Conservation (phyloP, 2,888 invertebrate species). For the Orchesellides sinensis region DNA sequence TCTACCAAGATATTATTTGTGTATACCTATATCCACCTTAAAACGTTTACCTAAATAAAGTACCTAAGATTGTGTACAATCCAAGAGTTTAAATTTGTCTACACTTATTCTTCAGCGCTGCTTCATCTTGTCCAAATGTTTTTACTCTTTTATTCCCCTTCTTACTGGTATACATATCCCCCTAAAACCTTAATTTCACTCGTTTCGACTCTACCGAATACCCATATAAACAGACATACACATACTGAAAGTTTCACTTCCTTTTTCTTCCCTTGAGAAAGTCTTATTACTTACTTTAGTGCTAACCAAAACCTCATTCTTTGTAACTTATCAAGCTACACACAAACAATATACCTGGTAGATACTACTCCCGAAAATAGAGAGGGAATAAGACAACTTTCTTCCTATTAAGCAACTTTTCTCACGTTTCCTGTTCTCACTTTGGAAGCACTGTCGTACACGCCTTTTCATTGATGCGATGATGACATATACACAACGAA, state of each 20-base stretch:
- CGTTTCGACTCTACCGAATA: background rate
- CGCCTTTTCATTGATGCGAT: conserved; percentile 11
- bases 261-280: conserved; percentile 61
- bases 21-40: too few relatives aligned
- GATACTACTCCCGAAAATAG: conserved; percentile 19
- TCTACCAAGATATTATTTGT: too few relatives aligned
- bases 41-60: too few relatives aligned
- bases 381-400: conserved; percentile 52
- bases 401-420: conserved; percentile 58
- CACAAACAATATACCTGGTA: conserved; percentile 53
- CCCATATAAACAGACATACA: too few relatives aligned
- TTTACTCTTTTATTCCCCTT: conserved; percentile 17
- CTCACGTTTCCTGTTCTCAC: conserved; percentile 66
- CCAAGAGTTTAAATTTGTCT: too few relatives aligned
- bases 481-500: background rate
- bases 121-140: conserved; percentile 48
- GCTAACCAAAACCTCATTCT: conserved; percentile 62
- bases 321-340: conserved; percentile 54
- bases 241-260: conserved; percentile 57
- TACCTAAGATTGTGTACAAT: too few relatives aligned
- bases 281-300: conserved; percentile 54
- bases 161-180: conserved; percentile 24
- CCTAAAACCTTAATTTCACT: background rate
- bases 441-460: conserved; percentile 50
- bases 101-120: conserved; percentile 22